phyloP scores from a whole-genome alignment of 2,113 vertebrate genomes.

The Nibea albiflora region DNA sequence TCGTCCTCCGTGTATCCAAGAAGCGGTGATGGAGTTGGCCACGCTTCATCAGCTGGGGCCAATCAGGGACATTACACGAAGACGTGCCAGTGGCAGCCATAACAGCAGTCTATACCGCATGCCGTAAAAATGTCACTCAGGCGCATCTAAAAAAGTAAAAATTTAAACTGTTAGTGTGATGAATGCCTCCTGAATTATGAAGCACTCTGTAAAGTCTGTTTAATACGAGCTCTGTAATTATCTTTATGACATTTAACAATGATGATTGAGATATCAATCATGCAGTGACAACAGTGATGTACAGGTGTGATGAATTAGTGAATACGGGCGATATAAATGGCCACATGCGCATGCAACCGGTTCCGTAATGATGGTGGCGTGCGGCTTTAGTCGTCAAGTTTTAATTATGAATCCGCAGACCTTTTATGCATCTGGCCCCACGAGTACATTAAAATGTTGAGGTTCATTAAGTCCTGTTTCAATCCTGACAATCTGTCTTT shows the following conservation, averaged over 20 bases:
- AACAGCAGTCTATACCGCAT: background rate
- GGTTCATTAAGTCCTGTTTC: slow-evolving; percentile 32
- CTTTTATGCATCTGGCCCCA: background rate
- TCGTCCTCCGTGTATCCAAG: too few relatives aligned
- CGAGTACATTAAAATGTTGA: slow-evolving; percentile 2
- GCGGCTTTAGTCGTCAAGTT: background rate
- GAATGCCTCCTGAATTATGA: too few relatives aligned
- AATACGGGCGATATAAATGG: background rate
- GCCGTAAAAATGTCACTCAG: background rate
- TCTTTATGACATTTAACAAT: background rate
- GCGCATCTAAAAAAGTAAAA: background rate
- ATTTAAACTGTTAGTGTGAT: background rate
- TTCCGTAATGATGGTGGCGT: background rate
- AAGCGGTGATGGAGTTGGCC: too few relatives aligned
- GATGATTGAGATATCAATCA: background rate
- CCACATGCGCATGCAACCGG: background rate
- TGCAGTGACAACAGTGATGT: background rate
- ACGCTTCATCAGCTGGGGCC: too few relatives aligned
- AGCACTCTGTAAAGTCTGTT: background rate
- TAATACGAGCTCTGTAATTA: background rate
- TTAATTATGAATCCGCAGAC: background rate
- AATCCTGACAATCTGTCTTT: slow-evolving; percentile 40
- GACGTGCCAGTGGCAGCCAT: too few relatives aligned
- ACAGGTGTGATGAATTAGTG: background rate
- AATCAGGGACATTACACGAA: too few relatives aligned